Evolutionary conservation across 2,113 vertebrate species (phyloP).

Genomic region (Carassius auratus): DNA sequence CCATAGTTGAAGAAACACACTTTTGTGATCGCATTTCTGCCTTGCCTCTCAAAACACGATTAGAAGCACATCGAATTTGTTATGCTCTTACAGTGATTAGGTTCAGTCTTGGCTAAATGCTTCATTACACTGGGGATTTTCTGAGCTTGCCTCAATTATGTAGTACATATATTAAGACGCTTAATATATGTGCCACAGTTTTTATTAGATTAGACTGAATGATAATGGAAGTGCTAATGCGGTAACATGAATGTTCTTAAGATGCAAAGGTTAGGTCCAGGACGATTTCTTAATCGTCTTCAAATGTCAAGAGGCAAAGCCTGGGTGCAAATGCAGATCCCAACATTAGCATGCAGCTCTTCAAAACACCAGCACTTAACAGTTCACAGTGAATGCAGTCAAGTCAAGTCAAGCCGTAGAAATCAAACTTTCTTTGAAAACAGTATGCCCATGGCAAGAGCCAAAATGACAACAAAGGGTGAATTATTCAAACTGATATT

Average conservation of each 20-base stretch:
- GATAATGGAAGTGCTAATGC: conserved; percentile 75
- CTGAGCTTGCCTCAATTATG: conserved; percentile 59
- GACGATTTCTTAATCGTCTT: conserved; percentile 74
- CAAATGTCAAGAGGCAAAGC: conserved; percentile 73
- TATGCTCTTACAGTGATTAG: conserved; percentile 36
- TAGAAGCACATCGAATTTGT: conserved; percentile 19
- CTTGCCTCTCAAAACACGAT: neutral
- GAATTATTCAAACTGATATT: conserved; percentile 15
- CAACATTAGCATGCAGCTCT: conserved; percentile 56
- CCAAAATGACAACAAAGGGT: conserved; percentile 16
- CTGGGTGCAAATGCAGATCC: conserved; percentile 64
- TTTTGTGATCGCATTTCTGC: neutral
- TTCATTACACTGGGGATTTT: conserved; percentile 33
- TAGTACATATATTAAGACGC: conserved; percentile 62
- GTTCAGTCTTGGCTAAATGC: conserved; percentile 46
- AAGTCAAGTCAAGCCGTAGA: neutral
- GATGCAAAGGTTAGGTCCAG: conserved; percentile 69
- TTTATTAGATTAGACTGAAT: conserved; percentile 76
- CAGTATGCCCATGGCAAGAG: neutral
- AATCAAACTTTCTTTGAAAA: conserved; percentile 56
- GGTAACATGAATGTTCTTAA: conserved; percentile 65
- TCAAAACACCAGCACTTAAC: conserved; percentile 56
- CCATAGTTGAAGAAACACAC: neutral
- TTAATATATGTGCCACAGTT: conserved; percentile 62
- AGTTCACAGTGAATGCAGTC: neutral